Evolutionary conservation across 2,888 invertebrate species (phyloP).

Genomic region (Teleiodes luculella): DNA sequence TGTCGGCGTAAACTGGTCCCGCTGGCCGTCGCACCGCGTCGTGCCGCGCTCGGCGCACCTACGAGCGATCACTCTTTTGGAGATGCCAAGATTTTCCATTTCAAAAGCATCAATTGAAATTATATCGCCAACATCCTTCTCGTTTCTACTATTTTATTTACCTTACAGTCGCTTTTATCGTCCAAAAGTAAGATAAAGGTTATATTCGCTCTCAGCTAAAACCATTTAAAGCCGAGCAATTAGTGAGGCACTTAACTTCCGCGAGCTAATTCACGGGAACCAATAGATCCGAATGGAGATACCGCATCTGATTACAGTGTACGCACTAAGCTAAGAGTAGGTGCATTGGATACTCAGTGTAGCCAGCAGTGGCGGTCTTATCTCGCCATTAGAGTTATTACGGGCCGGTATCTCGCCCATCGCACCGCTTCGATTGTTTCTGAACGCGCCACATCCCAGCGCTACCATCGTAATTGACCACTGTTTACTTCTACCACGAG

Average conservation of each 20-base stretch:
- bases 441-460: slow-evolving; percentile 66
- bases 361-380: slow-evolving; percentile 68
- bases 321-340: slow-evolving; percentile 40
- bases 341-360: slow-evolving; percentile 46
- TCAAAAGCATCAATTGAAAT: not conserved
- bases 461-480: slow-evolving; percentile 74
- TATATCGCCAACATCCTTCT: not conserved
- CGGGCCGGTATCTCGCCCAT: slow-evolving; percentile 71
- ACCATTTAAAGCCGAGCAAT: slow-evolving; percentile 13
- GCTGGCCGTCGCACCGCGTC: slow-evolving; percentile 45
- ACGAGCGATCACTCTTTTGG: slow-evolving; percentile 46
- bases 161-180: not conserved
- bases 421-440: slow-evolving; percentile 77
- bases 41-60: slow-evolving; percentile 48
- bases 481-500: slow-evolving; percentile 71
- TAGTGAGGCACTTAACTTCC: slow-evolving; percentile 20
- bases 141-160: not conserved
- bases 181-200: not conserved
- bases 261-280: slow-evolving; percentile 25
- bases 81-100: slow-evolving; percentile 8
- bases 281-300: slow-evolving; percentile 34
- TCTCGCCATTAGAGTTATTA: slow-evolving; percentile 78
- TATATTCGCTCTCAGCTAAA: not conserved
- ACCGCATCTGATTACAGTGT: slow-evolving; percentile 54
- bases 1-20: slow-evolving; percentile 78